Conservation (phyloP, 1,140 invertebrate species). For the Drosophila murphyi region DNA sequence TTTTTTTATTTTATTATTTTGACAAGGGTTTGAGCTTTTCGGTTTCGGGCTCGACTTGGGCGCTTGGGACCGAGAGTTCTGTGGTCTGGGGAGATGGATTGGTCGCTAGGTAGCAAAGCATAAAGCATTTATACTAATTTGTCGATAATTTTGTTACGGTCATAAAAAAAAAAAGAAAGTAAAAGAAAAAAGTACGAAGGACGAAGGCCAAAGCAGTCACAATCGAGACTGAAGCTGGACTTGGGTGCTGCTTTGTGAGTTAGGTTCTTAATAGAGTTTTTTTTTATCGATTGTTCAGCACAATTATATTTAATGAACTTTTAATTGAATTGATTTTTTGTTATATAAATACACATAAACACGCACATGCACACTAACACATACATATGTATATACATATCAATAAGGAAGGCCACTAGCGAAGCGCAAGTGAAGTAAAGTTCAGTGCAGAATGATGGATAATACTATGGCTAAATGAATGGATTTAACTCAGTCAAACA, state of each 20-base stretch:
- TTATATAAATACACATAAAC: constrained; percentile 42
- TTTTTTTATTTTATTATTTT: constrained; percentile 17
- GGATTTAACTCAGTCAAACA: neutral
- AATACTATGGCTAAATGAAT: constrained; percentile 28
- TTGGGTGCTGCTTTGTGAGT: constrained; percentile 16
- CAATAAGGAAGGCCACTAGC: constrained; percentile 10
- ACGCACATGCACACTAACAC: neutral
- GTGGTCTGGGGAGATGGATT: constrained; percentile 15
- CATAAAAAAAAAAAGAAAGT: constrained; percentile 50
- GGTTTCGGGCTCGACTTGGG: constrained; percentile 2
- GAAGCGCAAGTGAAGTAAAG: constrained; percentile 18
- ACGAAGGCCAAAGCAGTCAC: neutral
- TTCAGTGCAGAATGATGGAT: constrained; percentile 45
- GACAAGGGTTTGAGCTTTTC: constrained; percentile 47
- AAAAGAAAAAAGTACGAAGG: neutral
- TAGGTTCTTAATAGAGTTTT: constrained; percentile 49
- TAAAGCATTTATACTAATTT: constrained; percentile 78
- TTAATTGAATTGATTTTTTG: constrained; percentile 78
- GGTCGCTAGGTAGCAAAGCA: constrained; percentile 43
- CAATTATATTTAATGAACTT: constrained; percentile 77
- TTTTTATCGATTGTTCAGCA: constrained; percentile 61
- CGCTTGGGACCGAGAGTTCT: constrained; percentile 11
- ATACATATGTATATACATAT: neutral
- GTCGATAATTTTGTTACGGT: constrained; percentile 73
- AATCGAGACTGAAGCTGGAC: neutral